These are phyloP conservation scores for Benitochromis conjunctus DNA, from an alignment of 2,113 vertebrate genomes.

Conservation along the genomic window DNA sequence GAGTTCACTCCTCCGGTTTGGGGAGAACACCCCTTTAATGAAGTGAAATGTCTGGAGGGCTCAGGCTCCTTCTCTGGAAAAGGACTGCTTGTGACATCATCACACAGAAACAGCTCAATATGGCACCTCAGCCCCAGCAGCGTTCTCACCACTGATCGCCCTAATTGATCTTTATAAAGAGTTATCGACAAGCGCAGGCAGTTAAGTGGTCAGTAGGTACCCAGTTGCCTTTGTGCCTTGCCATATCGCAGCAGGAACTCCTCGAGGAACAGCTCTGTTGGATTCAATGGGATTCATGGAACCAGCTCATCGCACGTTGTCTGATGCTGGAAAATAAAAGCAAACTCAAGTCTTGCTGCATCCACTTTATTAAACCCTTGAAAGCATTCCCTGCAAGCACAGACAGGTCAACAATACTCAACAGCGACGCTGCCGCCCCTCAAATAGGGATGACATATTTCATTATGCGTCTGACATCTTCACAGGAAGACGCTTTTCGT, in stretches of 20 bases:
- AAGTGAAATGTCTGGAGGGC: slow-evolving; percentile 40
- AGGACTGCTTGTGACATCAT: slow-evolving; percentile 38
- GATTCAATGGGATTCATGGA: not conserved
- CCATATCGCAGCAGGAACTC: not conserved
- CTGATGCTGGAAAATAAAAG: not conserved
- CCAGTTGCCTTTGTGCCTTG: slow-evolving; percentile 1
- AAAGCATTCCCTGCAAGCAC: slow-evolving; percentile 1
- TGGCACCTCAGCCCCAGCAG: slow-evolving; percentile 23
- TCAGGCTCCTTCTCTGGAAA: slow-evolving; percentile 4
- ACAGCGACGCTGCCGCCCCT: slow-evolving; percentile 10
- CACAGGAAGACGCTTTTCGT: slow-evolving; percentile 13
- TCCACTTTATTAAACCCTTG: not conserved
- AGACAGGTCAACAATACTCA: slow-evolving; percentile 17
- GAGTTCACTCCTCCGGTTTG: slow-evolving; percentile 29
- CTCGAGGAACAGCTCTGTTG: not conserved
- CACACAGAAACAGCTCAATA: slow-evolving; percentile 47
- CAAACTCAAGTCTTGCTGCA: not conserved
- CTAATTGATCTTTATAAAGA: slow-evolving; percentile 67
- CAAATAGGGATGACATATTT: slow-evolving; percentile 48
- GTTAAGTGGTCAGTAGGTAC: slow-evolving; percentile 48
- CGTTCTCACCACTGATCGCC: slow-evolving; percentile 36
- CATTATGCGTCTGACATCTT: slow-evolving; percentile 38
- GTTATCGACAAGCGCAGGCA: slow-evolving; percentile 52
- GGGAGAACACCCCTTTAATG: slow-evolving; percentile 47
- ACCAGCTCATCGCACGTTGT: not conserved